Evolutionary conservation across 64 coral and sea anemone genomes (phyloP).

Genomic region (Anthopleura sola): DNA sequence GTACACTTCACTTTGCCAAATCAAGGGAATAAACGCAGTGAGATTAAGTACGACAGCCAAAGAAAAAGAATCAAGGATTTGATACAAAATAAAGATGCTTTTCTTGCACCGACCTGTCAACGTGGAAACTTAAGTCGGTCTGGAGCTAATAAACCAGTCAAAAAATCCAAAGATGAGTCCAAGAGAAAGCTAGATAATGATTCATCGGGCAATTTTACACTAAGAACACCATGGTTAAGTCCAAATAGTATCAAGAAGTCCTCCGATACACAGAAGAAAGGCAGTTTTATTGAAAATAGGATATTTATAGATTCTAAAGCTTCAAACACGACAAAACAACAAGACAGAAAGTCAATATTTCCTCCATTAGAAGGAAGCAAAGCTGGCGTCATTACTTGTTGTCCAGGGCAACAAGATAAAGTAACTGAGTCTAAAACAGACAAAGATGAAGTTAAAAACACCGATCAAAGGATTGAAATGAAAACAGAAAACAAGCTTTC

Average conservation of each 20-base stretch:
- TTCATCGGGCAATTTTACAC: background rate
- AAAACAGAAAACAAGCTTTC: slow-evolving; percentile 4
- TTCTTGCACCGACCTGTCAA: background rate
- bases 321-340: background rate
- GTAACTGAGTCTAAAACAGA: background rate
- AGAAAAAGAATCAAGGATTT: slow-evolving; percentile 29
- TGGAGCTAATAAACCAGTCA: background rate
- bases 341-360: slow-evolving; percentile 7
- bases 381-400: background rate
- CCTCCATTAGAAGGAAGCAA: slow-evolving; percentile 17
- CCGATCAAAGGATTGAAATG: background rate
- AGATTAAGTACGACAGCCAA: background rate
- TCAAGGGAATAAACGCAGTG: background rate
- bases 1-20: slow-evolving; percentile 15
- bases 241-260: background rate
- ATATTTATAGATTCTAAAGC: background rate
- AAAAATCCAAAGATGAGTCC: background rate
- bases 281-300: background rate
- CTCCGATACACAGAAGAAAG: background rate
- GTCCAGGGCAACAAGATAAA: slow-evolving; percentile 12
- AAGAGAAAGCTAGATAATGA: background rate
- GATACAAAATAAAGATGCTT: slow-evolving; percentile 29
- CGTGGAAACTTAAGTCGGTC: background rate
- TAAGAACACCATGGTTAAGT: background rate
- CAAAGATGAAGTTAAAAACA: background rate